Evolutionary conservation across 2,113 vertebrate species (phyloP), one percentile per base, ranked within the genome.

Genomic region (Neogale vison): DNA sequence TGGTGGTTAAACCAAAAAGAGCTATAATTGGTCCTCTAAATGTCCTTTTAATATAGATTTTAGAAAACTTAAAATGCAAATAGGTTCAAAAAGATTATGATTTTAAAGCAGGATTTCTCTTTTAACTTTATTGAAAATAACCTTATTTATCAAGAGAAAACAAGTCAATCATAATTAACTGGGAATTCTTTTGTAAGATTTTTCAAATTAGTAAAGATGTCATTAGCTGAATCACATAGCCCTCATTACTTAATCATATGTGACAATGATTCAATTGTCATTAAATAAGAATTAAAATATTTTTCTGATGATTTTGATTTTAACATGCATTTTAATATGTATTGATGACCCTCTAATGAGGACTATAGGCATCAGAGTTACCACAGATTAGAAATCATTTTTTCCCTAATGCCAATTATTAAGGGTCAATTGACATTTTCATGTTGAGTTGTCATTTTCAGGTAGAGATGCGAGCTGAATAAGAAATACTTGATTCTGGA

Each of bases 251-350:
- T 90, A 50, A 81, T 95, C 59, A 80, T 59, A 93, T 85, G 9
- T 95, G 90, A 96, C 89, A 97, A 72, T 88, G 74, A 92, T 83
- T 93, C 59, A 97, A 93, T 94, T 97, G 77, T 98, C 98, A 99
- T 98, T 98, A 99, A 99, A 98, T 91, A 98, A 71, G 88, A 98
- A 98, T 98, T 98, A 98, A 98, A 98, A 98, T 98, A 98, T 97
- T 88, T 98, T 98, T 97, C 83, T 98, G 98, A 98, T 98, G 96
- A 98, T 99, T 84, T 39, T 98, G 98, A 97, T 96, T 98, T 98
- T 98, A 98, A 97, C 96, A 97, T 72, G 90, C 55, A 97, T 97
- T 95, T 96, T 98, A 98, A 97, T 98, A 98, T 84, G 90, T 92
- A 97, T 98, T 98, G 97, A 98, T 98, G 96, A 93, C 84, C 96